Conservation (phyloP, 1,140 invertebrate species). For the Triops longicaudatus region DNA sequence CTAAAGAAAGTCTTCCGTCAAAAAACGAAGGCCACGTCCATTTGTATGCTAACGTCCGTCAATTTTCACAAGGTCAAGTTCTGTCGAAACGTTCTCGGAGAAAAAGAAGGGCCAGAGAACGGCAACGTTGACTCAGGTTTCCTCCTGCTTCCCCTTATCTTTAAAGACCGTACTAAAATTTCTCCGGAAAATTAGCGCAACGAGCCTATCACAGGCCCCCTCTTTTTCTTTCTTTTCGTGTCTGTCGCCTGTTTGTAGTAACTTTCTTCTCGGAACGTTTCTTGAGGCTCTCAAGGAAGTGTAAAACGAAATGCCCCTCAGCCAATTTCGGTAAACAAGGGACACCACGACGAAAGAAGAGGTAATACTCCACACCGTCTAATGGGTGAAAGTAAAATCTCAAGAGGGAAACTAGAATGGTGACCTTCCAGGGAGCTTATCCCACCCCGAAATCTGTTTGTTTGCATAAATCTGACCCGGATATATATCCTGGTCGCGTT, state of each 20-base stretch:
- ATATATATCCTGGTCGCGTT: neutral
- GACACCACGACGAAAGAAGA: too few species aligned
- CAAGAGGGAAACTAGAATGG: neutral
- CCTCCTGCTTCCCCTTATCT: neutral
- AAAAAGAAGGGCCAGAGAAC: neutral
- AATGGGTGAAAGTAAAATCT: neutral
- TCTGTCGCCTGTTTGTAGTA: too few species aligned
- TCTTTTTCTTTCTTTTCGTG: too few species aligned
- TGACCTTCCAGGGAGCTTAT: slow-evolving; percentile 7
- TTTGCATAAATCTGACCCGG: slow-evolving; percentile 9
- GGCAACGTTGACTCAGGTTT: neutral
- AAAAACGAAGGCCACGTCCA: neutral
- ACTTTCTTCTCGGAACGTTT: too few species aligned
- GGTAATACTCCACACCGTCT: neutral
- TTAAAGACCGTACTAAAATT: neutral
- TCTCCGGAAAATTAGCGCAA: neutral
- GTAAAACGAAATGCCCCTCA: too few species aligned
- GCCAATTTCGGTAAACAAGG: too few species aligned
- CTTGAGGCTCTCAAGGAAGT: too few species aligned
- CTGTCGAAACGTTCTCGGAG: neutral
- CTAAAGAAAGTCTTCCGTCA: neutral
- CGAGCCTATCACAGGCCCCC: neutral
- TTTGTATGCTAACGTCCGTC: neutral
- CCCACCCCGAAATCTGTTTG: neutral
- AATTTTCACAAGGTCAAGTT: neutral